phyloP scores from a whole-genome alignment of 2,888 invertebrate genomes.

The Aporophyla lueneburgensis region DNA sequence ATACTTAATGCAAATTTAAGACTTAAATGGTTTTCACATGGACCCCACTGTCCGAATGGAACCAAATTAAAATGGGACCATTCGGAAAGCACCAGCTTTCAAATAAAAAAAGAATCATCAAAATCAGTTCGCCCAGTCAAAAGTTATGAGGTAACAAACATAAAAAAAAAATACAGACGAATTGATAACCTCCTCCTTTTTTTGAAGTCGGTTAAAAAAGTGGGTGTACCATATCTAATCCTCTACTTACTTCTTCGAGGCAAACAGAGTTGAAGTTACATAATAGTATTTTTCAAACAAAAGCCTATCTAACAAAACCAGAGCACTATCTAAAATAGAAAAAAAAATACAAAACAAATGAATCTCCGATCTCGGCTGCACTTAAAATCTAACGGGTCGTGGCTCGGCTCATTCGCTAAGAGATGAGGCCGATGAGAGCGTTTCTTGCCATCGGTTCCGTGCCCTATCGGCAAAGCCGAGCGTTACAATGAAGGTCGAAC shows the following conservation, averaged over 20 bases:
- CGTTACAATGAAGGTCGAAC: slow-evolving; percentile 64
- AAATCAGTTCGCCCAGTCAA: too few species aligned
- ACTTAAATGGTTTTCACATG: too few species aligned
- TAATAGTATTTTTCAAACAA: not conserved
- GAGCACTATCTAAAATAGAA: slow-evolving; percentile 15
- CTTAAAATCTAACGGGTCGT: slow-evolving; percentile 41
- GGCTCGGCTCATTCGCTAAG: slow-evolving; percentile 20
- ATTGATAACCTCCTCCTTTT: too few species aligned
- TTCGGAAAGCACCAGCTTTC: too few species aligned
- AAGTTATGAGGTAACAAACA: too few species aligned
- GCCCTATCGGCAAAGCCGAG: slow-evolving; percentile 67
- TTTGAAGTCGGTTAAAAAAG: too few species aligned
- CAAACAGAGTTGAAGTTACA: not conserved
- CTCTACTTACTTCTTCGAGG: not conserved
- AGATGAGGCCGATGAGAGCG: slow-evolving; percentile 65
- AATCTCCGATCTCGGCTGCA: slow-evolving; percentile 22
- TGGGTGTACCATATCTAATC: not conserved
- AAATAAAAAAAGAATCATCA: too few species aligned
- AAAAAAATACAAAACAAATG: slow-evolving; percentile 19
- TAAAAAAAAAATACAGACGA: too few species aligned
- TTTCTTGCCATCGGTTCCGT: slow-evolving; percentile 60
- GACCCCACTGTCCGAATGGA: too few species aligned
- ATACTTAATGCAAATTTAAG: too few species aligned
- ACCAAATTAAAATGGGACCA: too few species aligned
- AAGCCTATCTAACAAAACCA: not conserved